Conservation (phyloP, 2,113 vertebrate species). For the Otus sunia region DNA sequence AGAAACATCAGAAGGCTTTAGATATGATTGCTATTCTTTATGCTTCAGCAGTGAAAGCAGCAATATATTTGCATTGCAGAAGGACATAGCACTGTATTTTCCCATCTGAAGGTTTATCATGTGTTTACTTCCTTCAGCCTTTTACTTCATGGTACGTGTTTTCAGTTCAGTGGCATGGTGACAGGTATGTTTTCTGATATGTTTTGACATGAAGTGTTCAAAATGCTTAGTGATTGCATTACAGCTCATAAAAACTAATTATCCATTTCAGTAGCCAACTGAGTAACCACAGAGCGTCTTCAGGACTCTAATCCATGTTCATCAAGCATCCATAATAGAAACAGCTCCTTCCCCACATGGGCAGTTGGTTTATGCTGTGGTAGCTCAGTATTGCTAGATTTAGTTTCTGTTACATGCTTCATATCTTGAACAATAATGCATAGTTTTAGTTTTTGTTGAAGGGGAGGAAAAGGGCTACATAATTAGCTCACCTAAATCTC, state of each 20-base stretch:
- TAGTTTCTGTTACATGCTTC: not conserved
- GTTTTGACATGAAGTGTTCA: constrained; percentile 24
- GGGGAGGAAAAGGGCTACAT: not conserved
- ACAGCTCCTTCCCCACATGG: not conserved
- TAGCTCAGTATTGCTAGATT: not conserved
- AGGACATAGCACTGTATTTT: not conserved
- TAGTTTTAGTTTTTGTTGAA: not conserved
- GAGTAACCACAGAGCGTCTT: constrained; percentile 28
- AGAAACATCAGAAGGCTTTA: not conserved
- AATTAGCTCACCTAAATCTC: not conserved
- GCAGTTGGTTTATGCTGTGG: not conserved
- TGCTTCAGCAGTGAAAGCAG: not conserved
- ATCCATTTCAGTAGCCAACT: constrained; percentile 29
- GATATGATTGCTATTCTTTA: not conserved
- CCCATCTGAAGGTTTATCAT: not conserved
- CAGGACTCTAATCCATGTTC: not conserved
- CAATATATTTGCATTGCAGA: not conserved
- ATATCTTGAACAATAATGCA: not conserved
- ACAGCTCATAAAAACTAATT: constrained; percentile 42
- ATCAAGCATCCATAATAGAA: not conserved
- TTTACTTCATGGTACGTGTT: not conserved
- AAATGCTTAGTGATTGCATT: not conserved
- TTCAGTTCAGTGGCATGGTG: not conserved
- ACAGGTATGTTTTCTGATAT: constrained; percentile 16
- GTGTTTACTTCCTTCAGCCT: not conserved